phyloP scores from a whole-genome alignment of 2,888 invertebrate genomes.

The Torymus auratus region DNA sequence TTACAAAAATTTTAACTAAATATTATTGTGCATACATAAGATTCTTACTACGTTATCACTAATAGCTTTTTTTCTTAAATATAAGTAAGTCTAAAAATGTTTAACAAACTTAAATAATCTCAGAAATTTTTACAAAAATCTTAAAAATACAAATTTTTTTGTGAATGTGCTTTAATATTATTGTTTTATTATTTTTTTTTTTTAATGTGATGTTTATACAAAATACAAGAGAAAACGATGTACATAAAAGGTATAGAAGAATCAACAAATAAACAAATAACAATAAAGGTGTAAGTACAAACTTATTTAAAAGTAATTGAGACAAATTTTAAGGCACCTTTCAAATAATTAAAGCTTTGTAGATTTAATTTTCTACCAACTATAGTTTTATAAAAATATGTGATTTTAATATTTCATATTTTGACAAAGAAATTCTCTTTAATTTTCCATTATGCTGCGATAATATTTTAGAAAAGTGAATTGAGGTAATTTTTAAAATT shows the following conservation, averaged over 20 bases:
- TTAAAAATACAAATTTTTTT: too few relatives aligned
- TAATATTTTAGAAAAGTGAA: neutral
- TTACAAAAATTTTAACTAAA: slow-evolving; percentile 33
- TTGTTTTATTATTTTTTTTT: neutral
- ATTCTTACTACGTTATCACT: too few relatives aligned
- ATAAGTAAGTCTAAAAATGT: neutral
- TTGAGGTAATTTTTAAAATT: neutral
- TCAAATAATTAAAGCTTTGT: neutral
- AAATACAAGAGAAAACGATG: too few relatives aligned
- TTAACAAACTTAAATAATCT: too few relatives aligned
- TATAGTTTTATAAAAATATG: too few relatives aligned
- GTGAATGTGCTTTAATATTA: neutral
- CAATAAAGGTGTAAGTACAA: slow-evolving; percentile 15
- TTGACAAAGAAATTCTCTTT: too few relatives aligned
- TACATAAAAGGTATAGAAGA: neutral
- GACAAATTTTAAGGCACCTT: neutral
- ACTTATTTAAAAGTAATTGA: slow-evolving; percentile 9
- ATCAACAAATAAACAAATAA: slow-evolving; percentile 35
- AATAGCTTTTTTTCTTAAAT: neutral
- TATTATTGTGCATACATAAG: neutral
- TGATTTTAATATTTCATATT: too few relatives aligned
- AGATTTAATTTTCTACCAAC: too few relatives aligned
- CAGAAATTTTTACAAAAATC: too few relatives aligned
- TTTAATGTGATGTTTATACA: too few relatives aligned
- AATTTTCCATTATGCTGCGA: too few relatives aligned